Evolutionary conservation across 2,888 invertebrate species (phyloP), one percentile per base, ranked within the genome.

Genomic region (Oeneis ivallda): DNA sequence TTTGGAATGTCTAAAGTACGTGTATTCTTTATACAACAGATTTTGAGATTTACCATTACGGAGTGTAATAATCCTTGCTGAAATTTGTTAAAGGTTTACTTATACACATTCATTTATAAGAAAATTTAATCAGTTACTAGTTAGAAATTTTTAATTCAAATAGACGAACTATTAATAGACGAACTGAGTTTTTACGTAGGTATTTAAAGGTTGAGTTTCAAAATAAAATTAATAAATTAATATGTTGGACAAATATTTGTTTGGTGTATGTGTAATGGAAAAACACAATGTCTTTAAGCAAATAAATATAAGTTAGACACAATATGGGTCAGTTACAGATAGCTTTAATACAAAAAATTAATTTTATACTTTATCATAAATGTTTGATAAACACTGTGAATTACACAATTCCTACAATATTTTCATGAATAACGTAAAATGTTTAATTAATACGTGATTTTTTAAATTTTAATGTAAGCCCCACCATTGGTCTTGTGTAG

Each of bases 1-100:
- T 26, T 65, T 59, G 0, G 45, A 67, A 15, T 73, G 71, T 32
- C 71, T 72, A 65, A 72, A 78, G 69, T 70, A 79, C 0, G 76
- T 68, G 17, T 68, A 59, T 6, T 58, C 50, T 45, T 37, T 62
- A 45, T 59, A 56, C 1, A 65, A 15, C 9, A 68, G 26, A 52
- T 61, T 61, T n/a, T 65, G 65, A 9, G 58, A 62, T 65, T 62
- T 62, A 32, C 65, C 65, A 26, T 60, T 65, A 4, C 59, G 59
- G 19, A 65, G 54, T 0, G 15, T 56, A 15, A 68, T 65, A 17
- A 65, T 34, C 50, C n/a, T 56, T 11, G 62, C 68, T 68, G 52
- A 5, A 63, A 68, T 19, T 0, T 41, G 19, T 5, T 41, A 9
- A 43, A 45, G 26, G 10, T 41, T 8, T 13, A 19, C 11, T 47